These are phyloP conservation scores for Gouania willdenowi DNA, from an alignment of 2,797 vertebrate genomes.

Conservation along the genomic window DNA sequence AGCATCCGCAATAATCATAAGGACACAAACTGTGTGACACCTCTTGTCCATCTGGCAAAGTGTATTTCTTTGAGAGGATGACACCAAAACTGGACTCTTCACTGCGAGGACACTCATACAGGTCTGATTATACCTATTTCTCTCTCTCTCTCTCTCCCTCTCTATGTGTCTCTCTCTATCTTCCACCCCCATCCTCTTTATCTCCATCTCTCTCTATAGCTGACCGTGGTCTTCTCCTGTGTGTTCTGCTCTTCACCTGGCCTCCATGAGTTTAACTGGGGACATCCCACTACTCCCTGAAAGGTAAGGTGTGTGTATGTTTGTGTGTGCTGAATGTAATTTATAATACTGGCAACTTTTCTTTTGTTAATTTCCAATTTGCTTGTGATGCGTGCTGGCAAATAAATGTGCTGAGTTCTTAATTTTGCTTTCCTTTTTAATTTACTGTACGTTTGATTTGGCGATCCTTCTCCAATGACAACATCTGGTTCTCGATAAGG, in stretches of 20 bases:
- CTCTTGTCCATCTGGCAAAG: slow-evolving; percentile 21
- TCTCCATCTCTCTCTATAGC: slow-evolving; percentile 12
- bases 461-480: background rate
- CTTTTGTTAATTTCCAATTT: too few species aligned
- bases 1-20: slow-evolving; percentile 29
- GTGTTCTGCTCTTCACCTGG: slow-evolving; percentile 39
- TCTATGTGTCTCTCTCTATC: too few species aligned
- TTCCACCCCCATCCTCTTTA: slow-evolving; percentile 1
- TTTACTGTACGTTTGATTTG: too few species aligned
- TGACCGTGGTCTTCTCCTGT: slow-evolving; percentile 33
- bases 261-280: slow-evolving; percentile 65
- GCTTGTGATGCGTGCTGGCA: too few species aligned
- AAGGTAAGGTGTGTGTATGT: slow-evolving; percentile 54
- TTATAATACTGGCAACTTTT: too few species aligned
- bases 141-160: too few species aligned
- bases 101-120: too few species aligned
- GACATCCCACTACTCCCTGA: slow-evolving; percentile 43
- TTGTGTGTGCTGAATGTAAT: background rate
- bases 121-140: too few species aligned
- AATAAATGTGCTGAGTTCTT: too few species aligned
- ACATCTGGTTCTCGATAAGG: slow-evolving; percentile 11
- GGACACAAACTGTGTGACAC: slow-evolving; percentile 6
- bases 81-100: slow-evolving; percentile 23
- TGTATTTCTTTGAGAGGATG: slow-evolving; percentile 17
- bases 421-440: too few species aligned